phyloP scores from a whole-genome alignment of 2,888 invertebrate genomes.

The Callimorpha dominula region DNA sequence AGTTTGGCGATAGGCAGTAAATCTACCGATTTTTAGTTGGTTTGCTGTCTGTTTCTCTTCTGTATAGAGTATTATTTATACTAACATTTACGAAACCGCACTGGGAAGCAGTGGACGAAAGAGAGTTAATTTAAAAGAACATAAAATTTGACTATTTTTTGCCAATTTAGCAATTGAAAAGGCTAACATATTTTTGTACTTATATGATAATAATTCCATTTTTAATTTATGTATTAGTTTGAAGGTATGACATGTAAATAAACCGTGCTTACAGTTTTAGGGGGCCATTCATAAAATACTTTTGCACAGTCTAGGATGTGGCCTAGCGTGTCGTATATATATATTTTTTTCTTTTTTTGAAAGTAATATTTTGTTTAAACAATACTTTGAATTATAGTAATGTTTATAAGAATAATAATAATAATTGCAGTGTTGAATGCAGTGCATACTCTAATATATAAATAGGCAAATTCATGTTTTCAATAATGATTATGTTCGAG shows the following conservation, averaged over 20 bases:
- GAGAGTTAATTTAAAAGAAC: background rate
- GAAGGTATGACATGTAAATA: background rate
- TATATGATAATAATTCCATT: background rate
- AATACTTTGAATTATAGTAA: background rate
- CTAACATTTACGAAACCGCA: background rate
- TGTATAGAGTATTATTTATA: background rate
- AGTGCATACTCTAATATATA: no score
- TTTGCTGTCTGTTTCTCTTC: no score
- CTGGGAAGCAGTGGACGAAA: background rate
- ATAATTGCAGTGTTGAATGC: background rate
- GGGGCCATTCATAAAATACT: background rate
- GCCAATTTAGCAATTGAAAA: background rate
- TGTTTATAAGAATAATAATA: background rate
- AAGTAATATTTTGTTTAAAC: background rate
- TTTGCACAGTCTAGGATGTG: background rate
- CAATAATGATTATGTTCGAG: no score
- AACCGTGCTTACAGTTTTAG: background rate
- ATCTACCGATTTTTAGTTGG: no score
- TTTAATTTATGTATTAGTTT: background rate
- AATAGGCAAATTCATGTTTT: no score
- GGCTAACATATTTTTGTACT: slow-evolving; percentile 6
- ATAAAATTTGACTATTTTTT: background rate
- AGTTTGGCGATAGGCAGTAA: no score
- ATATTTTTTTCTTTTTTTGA: background rate
- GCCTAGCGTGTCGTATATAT: background rate